Conservation (phyloP, 2,797 vertebrate genomes). For the Coreius guichenoti region DNA sequence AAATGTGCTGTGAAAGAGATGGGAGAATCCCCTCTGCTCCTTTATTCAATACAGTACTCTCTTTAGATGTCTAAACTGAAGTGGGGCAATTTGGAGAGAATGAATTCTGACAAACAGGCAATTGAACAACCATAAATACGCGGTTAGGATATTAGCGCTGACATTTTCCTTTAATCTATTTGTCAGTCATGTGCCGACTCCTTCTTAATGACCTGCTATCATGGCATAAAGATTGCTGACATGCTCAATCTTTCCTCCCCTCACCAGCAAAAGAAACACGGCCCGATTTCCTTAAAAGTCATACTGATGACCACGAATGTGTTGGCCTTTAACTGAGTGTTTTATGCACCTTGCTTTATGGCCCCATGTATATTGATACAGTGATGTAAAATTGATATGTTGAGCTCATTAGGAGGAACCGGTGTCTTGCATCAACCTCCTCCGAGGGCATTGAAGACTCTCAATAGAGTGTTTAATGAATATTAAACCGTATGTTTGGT, state of each 20-base stretch:
- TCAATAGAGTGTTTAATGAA: constrained; percentile 36
- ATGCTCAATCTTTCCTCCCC: not conserved
- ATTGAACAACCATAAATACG: constrained; percentile 62
- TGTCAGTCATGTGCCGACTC: constrained; percentile 49
- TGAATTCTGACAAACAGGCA: constrained; percentile 67
- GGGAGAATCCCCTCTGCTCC: constrained; percentile 69
- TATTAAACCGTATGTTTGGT: constrained; percentile 37
- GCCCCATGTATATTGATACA: constrained; percentile 33
- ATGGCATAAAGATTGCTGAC: constrained; percentile 41
- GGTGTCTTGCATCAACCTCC: constrained; percentile 23
- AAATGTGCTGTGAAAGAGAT: constrained; percentile 78
- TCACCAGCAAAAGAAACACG: constrained; percentile 30
- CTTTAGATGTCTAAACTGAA: constrained; percentile 65
- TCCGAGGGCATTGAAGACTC: constrained; percentile 18
- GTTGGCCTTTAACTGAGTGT: not conserved
- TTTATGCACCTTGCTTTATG: constrained; percentile 43
- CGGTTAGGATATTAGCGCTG: constrained; percentile 62
- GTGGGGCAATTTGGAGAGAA: constrained; percentile 66
- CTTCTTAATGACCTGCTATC: constrained; percentile 42
- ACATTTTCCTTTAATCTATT: constrained; percentile 68
- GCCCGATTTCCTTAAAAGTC: not conserved
- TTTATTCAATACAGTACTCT: constrained; percentile 69
- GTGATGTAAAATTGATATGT: constrained; percentile 43
- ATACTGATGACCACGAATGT: not conserved
- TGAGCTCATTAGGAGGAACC: constrained; percentile 23